A percentile compares a stretch with the other conserved stretches of the same genome.
Evolutionary conservation across 2,113 vertebrate species (phyloP).

Genomic region (Serilophus lunatus): DNA sequence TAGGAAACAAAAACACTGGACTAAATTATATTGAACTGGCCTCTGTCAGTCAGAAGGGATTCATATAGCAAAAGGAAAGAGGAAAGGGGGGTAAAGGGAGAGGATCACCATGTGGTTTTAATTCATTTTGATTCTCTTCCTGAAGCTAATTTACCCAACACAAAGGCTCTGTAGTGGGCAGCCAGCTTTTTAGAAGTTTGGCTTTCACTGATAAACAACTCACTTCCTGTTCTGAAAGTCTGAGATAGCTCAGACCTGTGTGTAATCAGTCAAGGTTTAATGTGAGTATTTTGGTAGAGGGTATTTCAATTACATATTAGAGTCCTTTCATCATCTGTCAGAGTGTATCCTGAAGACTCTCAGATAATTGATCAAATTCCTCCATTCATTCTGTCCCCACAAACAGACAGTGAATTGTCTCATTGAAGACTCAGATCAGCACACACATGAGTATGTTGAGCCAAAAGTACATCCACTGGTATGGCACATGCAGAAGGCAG

Average conservation of each 20-base stretch:
- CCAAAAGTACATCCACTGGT: background rate
- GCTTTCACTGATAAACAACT: slow-evolving; percentile 64
- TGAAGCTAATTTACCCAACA: slow-evolving; percentile 73
- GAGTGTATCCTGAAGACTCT: slow-evolving; percentile 49
- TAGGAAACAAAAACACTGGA: slow-evolving; percentile 78
- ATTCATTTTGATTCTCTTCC: slow-evolving; percentile 78
- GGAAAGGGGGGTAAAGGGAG: slow-evolving; percentile 39
- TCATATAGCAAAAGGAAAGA: slow-evolving; percentile 28
- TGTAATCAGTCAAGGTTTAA: slow-evolving; percentile 74
- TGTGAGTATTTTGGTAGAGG: slow-evolving; percentile 70
- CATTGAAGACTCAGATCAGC: background rate
- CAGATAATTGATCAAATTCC: slow-evolving; percentile 12
- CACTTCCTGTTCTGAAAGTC: slow-evolving; percentile 46
- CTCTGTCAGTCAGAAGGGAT: slow-evolving; percentile 63
- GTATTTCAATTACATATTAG: slow-evolving; percentile 68
- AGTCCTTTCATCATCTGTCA: slow-evolving; percentile 72
- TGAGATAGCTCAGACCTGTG: slow-evolving; percentile 62
- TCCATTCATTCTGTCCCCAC: background rate
- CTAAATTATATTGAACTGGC: slow-evolving; percentile 73
- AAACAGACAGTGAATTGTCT: slow-evolving; percentile 52
- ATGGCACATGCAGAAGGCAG: background rate
- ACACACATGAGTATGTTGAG: background rate
- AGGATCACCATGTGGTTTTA: slow-evolving; percentile 76
- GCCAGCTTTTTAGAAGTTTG: slow-evolving; percentile 45
- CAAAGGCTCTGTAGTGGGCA: slow-evolving; percentile 67